phyloP scores from a whole-genome alignment of 2,888 invertebrate genomes.

The Octodonta nipae region DNA sequence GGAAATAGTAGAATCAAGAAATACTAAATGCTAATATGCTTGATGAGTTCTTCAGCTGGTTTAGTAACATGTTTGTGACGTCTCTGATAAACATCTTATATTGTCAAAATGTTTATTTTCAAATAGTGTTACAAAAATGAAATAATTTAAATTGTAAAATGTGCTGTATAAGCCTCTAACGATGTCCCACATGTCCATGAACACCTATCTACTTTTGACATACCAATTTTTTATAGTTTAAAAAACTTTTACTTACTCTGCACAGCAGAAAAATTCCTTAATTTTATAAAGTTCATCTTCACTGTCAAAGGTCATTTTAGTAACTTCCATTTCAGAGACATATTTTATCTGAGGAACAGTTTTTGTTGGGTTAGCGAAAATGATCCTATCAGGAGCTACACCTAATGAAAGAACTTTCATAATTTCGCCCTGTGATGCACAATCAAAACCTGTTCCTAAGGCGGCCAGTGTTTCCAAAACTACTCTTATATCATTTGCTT shows the following conservation, averaged over 20 bases:
- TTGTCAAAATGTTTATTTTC: no score
- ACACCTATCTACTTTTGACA: no score
- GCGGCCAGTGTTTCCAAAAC: conserved; percentile 37
- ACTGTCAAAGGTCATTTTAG: conserved; percentile 45
- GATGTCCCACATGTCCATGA: no score
- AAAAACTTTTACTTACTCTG: conserved; percentile 30
- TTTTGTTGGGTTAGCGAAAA: conserved; percentile 49
- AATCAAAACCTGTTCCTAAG: conserved; percentile 48
- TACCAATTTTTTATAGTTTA: no score
- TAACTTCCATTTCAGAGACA: conserved; percentile 38
- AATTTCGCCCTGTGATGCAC: conserved; percentile 47
- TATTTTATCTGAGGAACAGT: conserved; percentile 39
- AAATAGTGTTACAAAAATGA: no score
- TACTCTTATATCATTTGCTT: conserved; percentile 45
- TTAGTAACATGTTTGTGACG: no score
- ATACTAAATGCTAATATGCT: no score
- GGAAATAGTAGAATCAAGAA: no score
- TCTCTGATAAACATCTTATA: no score
- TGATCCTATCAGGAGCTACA: conserved; percentile 39
- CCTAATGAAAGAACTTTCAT: conserved; percentile 38
- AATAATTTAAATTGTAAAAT: no score
- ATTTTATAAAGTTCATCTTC: conserved; percentile 44
- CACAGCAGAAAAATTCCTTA: conserved; percentile 37
- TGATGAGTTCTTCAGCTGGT: no score
- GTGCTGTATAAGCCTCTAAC: no score